A percentile compares a stretch with the other conserved stretches of the same genome.
Conservation (phyloP, 2,797 vertebrate species). For the Mycteria americana region DNA sequence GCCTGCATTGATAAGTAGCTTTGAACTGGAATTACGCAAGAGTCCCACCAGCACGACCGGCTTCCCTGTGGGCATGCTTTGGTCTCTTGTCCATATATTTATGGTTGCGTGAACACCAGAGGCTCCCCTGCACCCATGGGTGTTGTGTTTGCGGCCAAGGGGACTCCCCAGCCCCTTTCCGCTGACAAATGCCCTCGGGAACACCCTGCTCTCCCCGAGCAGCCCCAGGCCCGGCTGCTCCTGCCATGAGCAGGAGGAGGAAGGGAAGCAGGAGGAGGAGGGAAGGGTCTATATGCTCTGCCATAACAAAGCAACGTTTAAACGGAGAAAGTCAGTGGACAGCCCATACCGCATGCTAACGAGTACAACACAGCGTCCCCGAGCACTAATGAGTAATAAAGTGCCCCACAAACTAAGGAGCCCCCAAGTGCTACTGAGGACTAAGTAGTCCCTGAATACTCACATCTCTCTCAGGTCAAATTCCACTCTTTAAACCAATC, state of each 20-base stretch:
- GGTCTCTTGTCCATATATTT: neutral
- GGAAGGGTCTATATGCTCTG: neutral
- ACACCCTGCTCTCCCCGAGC: neutral
- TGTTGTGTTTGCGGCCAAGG: neutral
- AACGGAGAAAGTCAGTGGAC: neutral
- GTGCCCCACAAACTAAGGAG: constrained; percentile 54
- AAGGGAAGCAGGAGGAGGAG: neutral
- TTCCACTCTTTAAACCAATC: constrained; percentile 64
- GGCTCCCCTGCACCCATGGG: accelerated
- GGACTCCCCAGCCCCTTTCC: neutral
- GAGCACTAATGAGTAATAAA: constrained; percentile 57
- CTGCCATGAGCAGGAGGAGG: neutral
- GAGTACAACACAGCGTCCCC: neutral
- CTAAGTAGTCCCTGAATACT: constrained; percentile 58
- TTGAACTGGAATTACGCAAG: neutral
- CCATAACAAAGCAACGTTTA: neutral
- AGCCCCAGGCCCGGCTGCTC: neutral
- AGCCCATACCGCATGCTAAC: neutral
- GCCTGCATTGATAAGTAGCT: neutral
- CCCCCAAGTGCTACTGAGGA: constrained; percentile 44
- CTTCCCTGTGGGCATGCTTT: neutral
- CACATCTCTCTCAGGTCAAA: constrained; percentile 65
- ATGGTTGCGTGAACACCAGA: neutral
- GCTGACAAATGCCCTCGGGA: neutral
- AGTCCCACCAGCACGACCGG: neutral